phyloP scores from a whole-genome alignment of 2,113 vertebrate genomes.

The Semnornis frantzii region DNA sequence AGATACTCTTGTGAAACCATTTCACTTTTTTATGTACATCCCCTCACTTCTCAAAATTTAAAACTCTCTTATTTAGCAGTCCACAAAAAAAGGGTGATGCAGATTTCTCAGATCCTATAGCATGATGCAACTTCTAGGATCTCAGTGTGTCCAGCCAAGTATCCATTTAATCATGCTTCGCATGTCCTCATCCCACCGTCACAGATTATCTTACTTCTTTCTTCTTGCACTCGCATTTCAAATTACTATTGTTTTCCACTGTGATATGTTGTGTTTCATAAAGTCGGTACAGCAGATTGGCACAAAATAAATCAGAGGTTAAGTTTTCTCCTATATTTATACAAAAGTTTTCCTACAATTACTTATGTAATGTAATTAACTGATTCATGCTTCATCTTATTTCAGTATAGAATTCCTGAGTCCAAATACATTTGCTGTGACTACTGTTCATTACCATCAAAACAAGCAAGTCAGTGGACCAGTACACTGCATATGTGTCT shows the following conservation, averaged over 20 bases:
- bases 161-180: background rate
- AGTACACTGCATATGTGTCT: background rate
- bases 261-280: background rate
- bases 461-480: background rate
- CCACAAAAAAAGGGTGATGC: background rate
- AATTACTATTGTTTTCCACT: background rate
- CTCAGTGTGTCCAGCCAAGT: background rate
- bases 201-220: background rate
- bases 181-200: background rate
- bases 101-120: background rate
- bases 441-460: background rate
- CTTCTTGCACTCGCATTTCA: background rate
- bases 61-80: background rate
- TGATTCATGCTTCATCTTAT: background rate
- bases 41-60: background rate
- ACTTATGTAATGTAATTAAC: background rate
- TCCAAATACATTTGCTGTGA: background rate
- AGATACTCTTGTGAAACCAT: background rate
- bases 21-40: background rate
- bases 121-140: background rate
- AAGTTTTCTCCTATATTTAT: background rate
- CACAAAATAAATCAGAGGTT: background rate
- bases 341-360: background rate
- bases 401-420: background rate
- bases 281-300: background rate